These are phyloP conservation scores for Ceraclea dissimilis DNA, from an alignment of 2,888 invertebrate species.

Conservation along the genomic window DNA sequence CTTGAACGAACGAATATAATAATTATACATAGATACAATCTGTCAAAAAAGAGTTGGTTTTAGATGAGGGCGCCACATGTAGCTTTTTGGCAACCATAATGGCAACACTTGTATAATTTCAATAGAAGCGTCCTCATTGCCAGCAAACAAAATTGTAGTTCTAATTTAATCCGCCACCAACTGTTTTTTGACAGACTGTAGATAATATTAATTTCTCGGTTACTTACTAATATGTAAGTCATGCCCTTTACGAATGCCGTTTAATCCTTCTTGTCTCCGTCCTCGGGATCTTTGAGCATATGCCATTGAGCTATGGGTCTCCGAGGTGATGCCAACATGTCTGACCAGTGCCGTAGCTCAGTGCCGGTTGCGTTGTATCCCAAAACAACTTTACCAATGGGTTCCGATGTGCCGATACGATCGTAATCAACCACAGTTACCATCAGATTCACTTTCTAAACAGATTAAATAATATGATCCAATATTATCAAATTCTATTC, in stretches of 20 bases:
- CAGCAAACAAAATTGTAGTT: too few species aligned
- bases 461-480: constrained; percentile 18
- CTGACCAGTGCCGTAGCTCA: constrained; percentile 98
- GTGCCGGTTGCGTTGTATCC: constrained; percentile 98
- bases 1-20: too few species aligned
- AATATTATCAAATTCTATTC: too few species aligned
- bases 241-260: constrained; percentile 6
- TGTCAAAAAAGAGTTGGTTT: too few species aligned
- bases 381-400: constrained; percentile 94
- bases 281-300: constrained; percentile 95
- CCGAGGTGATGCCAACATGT: constrained; percentile 98
- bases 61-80: too few species aligned
- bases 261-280: constrained; percentile 82
- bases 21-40: too few species aligned
- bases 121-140: too few species aligned
- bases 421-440: constrained; percentile 99
- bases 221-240: not conserved
- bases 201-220: too few species aligned
- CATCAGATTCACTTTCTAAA: constrained; percentile 97
- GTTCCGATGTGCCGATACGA: constrained; percentile 99
- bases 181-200: too few species aligned
- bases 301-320: constrained; percentile 99
- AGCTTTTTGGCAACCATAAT: too few species aligned
- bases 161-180: too few species aligned
- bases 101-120: too few species aligned